Evolutionary conservation across 2,888 invertebrate genomes (phyloP).

Genomic region (Calameuta filiformis): DNA sequence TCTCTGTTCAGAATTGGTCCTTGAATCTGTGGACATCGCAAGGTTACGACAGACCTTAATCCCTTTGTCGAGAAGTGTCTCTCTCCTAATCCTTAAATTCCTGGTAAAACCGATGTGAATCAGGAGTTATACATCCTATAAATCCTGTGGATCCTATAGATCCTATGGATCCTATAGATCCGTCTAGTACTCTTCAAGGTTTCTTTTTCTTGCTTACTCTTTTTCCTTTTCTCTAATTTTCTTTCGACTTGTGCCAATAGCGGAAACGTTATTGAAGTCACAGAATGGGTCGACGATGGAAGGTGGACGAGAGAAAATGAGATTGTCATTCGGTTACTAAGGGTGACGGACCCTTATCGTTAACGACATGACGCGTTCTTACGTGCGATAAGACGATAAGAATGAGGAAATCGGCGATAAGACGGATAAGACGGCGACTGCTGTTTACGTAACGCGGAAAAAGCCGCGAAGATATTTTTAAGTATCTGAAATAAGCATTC

Average conservation of each 20-base stretch:
- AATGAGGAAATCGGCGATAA: no score
- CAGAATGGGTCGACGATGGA: background rate
- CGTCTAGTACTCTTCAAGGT: background rate
- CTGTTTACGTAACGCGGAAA: background rate
- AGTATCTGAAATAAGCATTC: background rate
- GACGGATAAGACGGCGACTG: background rate
- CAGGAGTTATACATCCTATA: background rate
- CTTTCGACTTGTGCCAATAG: background rate
- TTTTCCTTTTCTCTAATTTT: background rate
- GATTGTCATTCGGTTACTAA: background rate
- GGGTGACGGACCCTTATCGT: conserved; percentile 2
- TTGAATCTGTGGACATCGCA: conserved; percentile 68
- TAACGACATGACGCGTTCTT: background rate
- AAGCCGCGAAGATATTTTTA: background rate
- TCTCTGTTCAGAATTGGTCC: conserved; percentile 74
- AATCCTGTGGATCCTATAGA: background rate
- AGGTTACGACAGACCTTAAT: conserved; percentile 37
- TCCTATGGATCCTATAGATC: background rate
- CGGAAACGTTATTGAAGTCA: background rate
- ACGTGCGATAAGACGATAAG: background rate
- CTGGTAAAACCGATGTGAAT: background rate
- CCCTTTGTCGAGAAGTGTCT: background rate
- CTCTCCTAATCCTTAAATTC: background rate
- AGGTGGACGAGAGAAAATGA: background rate
- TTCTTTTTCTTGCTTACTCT: background rate